Evolutionary conservation across 92 coral and sea anemone genomes (phyloP).

Genomic region (Bergia puertoricense): DNA sequence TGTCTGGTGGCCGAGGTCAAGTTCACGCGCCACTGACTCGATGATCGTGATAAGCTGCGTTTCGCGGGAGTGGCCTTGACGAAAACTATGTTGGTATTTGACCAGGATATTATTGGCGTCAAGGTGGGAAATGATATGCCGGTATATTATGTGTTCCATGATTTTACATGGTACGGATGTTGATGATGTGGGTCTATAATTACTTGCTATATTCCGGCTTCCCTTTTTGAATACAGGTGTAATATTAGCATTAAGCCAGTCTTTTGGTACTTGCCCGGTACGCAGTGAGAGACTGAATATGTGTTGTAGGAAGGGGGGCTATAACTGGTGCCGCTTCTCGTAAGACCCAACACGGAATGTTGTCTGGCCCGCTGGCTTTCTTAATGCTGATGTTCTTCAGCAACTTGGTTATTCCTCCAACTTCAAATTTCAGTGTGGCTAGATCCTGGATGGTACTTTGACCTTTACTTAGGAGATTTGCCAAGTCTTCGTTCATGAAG

Average conservation of each 20-base stretch:
- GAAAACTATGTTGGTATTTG: neutral
- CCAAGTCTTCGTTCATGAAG: slow-evolving; percentile 39
- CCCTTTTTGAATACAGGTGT: too few species aligned
- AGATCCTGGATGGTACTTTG: slow-evolving; percentile 7
- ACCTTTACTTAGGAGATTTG: slow-evolving; percentile 22
- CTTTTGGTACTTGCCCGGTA: neutral
- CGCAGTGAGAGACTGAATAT: slow-evolving; percentile 7
- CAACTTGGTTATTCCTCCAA: slow-evolving; percentile 35
- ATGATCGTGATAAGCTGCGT: neutral
- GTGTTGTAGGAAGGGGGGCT: slow-evolving; percentile 37
- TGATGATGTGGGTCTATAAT: neutral
- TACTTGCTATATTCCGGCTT: slow-evolving; percentile 1
- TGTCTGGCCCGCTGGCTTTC: slow-evolving; percentile 38
- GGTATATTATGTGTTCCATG: slow-evolving; percentile 1
- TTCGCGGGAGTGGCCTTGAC: neutral
- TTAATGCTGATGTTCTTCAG: slow-evolving; percentile 27
- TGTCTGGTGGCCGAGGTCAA: neutral
- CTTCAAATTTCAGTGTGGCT: neutral
- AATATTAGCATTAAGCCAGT: neutral
- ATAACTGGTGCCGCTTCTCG: slow-evolving; percentile 12
- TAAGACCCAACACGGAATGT: slow-evolving; percentile 29
- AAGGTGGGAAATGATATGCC: neutral
- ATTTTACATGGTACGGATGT: slow-evolving; percentile 1
- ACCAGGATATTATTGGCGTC: too few species aligned
- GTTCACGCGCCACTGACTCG: neutral